phyloP scores from a whole-genome alignment of 2,888 invertebrate species.

The Acleris cristana region DNA sequence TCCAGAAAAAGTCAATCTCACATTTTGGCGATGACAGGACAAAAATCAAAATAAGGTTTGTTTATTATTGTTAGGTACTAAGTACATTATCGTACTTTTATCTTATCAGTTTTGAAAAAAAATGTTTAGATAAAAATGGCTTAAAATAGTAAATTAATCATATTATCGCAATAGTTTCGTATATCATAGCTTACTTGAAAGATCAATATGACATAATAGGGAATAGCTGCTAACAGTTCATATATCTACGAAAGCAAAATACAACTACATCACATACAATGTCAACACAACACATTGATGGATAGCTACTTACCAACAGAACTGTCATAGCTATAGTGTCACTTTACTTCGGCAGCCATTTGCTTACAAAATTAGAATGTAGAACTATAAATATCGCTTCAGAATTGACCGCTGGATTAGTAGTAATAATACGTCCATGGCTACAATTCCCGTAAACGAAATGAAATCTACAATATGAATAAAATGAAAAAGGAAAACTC shows the following conservation, averaged over 20 bases:
- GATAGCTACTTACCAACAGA: conserved; percentile 38
- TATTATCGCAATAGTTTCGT: too few species aligned
- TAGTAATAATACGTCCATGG: conserved; percentile 24
- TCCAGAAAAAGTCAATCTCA: too few species aligned
- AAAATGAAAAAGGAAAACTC: conserved; percentile 66
- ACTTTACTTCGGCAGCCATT: conserved; percentile 81
- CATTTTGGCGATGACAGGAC: too few species aligned
- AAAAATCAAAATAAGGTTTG: too few species aligned
- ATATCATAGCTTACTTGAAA: too few species aligned
- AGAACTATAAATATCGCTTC: conserved; percentile 67
- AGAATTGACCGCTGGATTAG: conserved; percentile 38
- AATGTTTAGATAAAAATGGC: too few species aligned
- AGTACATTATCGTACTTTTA: too few species aligned
- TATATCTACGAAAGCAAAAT: not conserved
- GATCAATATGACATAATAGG: not conserved
- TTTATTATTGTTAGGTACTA: too few species aligned
- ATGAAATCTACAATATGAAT: conserved; percentile 44
- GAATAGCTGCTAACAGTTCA: not conserved
- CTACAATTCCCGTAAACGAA: conserved; percentile 41
- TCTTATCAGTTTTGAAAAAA: too few species aligned
- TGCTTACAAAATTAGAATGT: conserved; percentile 81
- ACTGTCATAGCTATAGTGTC: conserved; percentile 59
- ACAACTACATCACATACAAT: conserved; percentile 11
- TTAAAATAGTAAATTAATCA: too few species aligned
- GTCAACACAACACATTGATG: conserved; percentile 42